phyloP scores from a whole-genome alignment of 2,888 invertebrate genomes.

The Alsophila aescularia region DNA sequence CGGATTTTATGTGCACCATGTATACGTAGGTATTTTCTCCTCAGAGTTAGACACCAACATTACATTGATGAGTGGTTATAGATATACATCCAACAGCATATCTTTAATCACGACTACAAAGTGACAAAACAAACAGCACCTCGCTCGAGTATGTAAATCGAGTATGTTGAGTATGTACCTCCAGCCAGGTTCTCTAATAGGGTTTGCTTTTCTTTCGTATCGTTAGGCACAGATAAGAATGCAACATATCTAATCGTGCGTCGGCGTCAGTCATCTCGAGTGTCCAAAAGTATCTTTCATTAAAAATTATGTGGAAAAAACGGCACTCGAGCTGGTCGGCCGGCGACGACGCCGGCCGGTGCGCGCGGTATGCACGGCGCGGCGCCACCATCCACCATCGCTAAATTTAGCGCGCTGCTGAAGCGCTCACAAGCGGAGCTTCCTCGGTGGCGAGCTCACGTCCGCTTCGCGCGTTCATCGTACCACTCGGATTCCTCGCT shows the following conservation, averaged over 20 bases:
- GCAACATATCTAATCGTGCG: not conserved
- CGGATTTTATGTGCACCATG: too few relatives aligned
- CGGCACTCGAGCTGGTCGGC: slow-evolving; percentile 30
- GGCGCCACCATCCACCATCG: slow-evolving; percentile 54
- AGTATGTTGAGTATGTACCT: too few relatives aligned
- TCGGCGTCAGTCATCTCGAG: not conserved
- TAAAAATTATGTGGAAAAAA: slow-evolving; percentile 28
- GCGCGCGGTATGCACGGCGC: slow-evolving; percentile 16
- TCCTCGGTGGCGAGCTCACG: slow-evolving; percentile 64
- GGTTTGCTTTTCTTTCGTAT: not conserved
- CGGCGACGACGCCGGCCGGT: not conserved
- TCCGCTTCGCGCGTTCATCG: slow-evolving; percentile 40
- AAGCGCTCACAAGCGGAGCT: slow-evolving; percentile 48
- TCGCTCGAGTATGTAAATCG: too few relatives aligned
- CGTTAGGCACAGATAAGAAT: not conserved
- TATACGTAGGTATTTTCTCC: too few relatives aligned
- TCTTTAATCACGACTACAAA: too few relatives aligned
- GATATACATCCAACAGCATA: too few relatives aligned
- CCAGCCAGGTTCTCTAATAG: too few relatives aligned
- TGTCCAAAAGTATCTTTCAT: slow-evolving; percentile 19
- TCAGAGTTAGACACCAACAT: too few relatives aligned
- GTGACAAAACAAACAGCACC: too few relatives aligned
- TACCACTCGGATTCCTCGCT: slow-evolving; percentile 22
- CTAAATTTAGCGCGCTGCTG: slow-evolving; percentile 64
- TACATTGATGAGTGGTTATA: too few relatives aligned